Base-by-base conservation (phyloP, 2,888 invertebrate genomes). In the Dendrolimus pini region DNA sequence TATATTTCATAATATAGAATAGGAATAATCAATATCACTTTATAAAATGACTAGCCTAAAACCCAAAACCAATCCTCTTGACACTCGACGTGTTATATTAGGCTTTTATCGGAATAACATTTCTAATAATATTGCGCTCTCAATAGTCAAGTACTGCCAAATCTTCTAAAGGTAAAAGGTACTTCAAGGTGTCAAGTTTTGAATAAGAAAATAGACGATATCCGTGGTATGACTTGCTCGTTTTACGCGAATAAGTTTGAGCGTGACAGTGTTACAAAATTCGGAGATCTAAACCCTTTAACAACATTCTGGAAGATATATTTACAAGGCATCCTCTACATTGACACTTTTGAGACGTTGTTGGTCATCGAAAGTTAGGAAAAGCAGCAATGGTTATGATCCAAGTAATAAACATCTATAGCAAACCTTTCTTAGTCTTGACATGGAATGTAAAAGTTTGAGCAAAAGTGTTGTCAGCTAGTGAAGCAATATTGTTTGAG, bases 211-310 rank as follows among this genome's bases (percentile, higher is more conserved):
- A 61, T 65, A 60, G 60, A 60, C 64, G 68, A 66, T 63, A 68
- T 67, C 66, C 63, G 56, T 56, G 54, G 63, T 64, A 75, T 70
- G 76, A 74, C 68, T 75, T 63, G 70, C 65, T 68, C 71, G 65
- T 72, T 75, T 67, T 62, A 67, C 64, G 62, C 65, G 66, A 72
- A 67, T 69, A 66, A 68, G 63, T 58, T 57, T 55, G 61, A 56
- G 68, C 75, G 76, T 75, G 75, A 74, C 69, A 60, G 63, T 61
- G 56, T 61, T 75, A 67, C 69, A 56, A 64, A 74, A 64, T 64
- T 58, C 18, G 47, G 12, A 9, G 47, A 47, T 12, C 47, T 53
- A 30, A 30, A 59, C 58, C 56, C 58, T 52, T 54, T 57, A 30
- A 54, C 54, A 47, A 47, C 47, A 7, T 6, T 1, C 6, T 47